Evolutionary conservation across 2,113 vertebrate genomes (phyloP).

Genomic region (Coptodon bakossiorum): DNA sequence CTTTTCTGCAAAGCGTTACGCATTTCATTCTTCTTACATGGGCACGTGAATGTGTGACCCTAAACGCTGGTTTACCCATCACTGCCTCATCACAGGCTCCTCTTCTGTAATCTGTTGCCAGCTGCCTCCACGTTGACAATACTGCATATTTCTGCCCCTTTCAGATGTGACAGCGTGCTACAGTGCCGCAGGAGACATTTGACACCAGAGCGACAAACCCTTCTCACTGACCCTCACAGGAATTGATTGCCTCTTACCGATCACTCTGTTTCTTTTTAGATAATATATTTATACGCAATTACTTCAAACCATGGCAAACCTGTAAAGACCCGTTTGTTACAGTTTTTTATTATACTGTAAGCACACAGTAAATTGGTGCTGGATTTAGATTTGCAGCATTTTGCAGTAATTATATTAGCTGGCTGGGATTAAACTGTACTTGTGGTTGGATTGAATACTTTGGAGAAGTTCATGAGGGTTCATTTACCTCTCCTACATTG

Average conservation of each 20-base stretch:
- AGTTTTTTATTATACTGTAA: conserved; percentile 22
- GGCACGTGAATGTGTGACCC: not conserved
- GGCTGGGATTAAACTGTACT: not conserved
- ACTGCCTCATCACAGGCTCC: not conserved
- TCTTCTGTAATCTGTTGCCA: not conserved
- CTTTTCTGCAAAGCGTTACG: not conserved
- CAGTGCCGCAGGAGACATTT: conserved; percentile 25
- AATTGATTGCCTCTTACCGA: conserved; percentile 27
- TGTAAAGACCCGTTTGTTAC: conserved; percentile 24
- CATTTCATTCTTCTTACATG: not conserved
- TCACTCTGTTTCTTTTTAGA: not conserved
- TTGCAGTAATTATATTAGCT: not conserved
- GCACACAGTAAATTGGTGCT: not conserved
- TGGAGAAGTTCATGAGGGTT: not conserved
- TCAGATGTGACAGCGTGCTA: conserved; percentile 16
- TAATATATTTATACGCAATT: not conserved
- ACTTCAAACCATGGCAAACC: not conserved
- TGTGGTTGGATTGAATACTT: conserved; percentile 10
- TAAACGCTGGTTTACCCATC: not conserved
- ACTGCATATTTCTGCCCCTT: conserved; percentile 1
- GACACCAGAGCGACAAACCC: not conserved
- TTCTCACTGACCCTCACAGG: not conserved
- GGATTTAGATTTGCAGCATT: not conserved
- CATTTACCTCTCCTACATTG: conserved; percentile 40
- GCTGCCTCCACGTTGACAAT: not conserved